Conservation (phyloP, 2,113 vertebrate species). For the Suricata suricatta region DNA sequence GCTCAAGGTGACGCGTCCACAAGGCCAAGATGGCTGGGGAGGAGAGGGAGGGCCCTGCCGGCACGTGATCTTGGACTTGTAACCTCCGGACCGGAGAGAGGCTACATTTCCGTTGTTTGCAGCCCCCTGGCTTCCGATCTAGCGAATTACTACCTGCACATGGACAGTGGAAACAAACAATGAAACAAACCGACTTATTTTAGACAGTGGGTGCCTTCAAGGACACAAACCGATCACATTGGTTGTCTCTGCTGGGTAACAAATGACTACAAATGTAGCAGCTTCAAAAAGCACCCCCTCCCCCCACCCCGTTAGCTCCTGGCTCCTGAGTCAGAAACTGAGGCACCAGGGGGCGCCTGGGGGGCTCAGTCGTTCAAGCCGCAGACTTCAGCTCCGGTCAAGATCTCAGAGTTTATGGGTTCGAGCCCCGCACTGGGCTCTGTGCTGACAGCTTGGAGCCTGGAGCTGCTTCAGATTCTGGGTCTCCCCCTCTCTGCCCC, state of each 20-base stretch:
- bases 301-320: accelerated
- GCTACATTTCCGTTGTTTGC: too few species aligned
- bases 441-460: too few species aligned
- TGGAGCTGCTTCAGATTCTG: too few species aligned
- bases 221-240: accelerated
- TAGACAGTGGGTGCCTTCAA: accelerated
- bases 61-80: background rate
- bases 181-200: background rate
- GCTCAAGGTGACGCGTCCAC: background rate
- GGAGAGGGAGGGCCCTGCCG: background rate
- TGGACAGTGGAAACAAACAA: background rate
- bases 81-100: background rate
- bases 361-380: too few species aligned
- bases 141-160: background rate
- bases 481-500: too few species aligned
- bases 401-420: too few species aligned
- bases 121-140: background rate
- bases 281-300: background rate
- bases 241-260: accelerated
- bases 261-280: background rate
- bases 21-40: background rate
- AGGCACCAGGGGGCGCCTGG: accelerated
- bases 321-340: background rate
- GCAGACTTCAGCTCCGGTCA: too few species aligned
- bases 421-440: too few species aligned